These are phyloP conservation scores for Hirudinaria manillensis DNA, from an alignment of 2,888 invertebrate genomes.

Conservation along the genomic window DNA sequence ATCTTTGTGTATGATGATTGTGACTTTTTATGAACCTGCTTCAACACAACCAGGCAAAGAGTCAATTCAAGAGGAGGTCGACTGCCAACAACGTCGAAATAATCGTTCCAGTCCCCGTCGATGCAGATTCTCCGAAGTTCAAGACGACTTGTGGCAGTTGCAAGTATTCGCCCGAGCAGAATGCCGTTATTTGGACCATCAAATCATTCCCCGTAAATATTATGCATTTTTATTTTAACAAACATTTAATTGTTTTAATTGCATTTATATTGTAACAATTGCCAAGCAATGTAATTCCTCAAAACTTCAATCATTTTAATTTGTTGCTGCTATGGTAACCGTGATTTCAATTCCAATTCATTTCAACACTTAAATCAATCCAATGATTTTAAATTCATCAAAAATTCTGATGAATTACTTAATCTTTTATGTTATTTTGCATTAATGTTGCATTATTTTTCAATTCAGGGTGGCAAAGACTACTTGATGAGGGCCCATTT, in stretches of 20 bases:
- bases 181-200: slow-evolving; percentile 92
- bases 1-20: not conserved
- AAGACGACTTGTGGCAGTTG: slow-evolving; percentile 94
- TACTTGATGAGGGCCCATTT: slow-evolving; percentile 97
- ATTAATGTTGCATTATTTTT: not conserved
- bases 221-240: slow-evolving; percentile 34
- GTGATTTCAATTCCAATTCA: not conserved
- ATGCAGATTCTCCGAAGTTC: slow-evolving; percentile 96
- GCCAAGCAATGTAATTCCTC: too few relatives aligned
- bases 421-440: not conserved
- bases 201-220: slow-evolving; percentile 76
- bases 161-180: slow-evolving; percentile 93
- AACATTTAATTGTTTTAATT: too few relatives aligned
- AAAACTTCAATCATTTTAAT: too few relatives aligned
- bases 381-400: not conserved
- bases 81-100: slow-evolving; percentile 99
- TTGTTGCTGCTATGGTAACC: too few relatives aligned
- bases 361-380: not conserved
- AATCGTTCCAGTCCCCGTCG: slow-evolving; percentile 59
- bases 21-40: not conserved
- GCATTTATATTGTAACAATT: too few relatives aligned
- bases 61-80: slow-evolving; percentile 88
- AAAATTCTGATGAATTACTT: not conserved
- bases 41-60: slow-evolving; percentile 63
- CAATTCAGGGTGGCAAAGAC: slow-evolving; percentile 80